Conservation (phyloP, 1,140 invertebrate genomes). For the Goniozus legneri region DNA sequence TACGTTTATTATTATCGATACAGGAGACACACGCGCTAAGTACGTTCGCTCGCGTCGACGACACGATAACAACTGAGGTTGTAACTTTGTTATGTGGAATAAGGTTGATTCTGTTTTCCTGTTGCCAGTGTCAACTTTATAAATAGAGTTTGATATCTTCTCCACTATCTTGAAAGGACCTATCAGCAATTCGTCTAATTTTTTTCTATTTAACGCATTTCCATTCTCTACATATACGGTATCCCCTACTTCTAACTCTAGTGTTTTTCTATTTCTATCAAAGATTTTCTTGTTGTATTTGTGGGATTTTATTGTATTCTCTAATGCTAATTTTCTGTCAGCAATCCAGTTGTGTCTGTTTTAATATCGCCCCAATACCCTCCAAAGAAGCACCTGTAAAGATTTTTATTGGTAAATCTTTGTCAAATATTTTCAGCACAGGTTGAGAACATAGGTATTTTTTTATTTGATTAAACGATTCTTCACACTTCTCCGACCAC, state of each 20-base stretch:
- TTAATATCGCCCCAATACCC: slow-evolving; percentile 8
- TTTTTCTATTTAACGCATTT: slow-evolving; percentile 21
- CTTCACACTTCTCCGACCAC: neutral
- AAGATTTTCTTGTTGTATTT: slow-evolving; percentile 23
- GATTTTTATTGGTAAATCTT: neutral
- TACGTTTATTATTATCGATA: too few relatives aligned
- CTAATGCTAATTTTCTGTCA: slow-evolving; percentile 17
- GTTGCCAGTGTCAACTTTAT: neutral
- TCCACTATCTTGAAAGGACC: slow-evolving; percentile 15
- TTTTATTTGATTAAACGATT: neutral
- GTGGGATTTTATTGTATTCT: slow-evolving; percentile 20
- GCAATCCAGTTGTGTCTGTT: slow-evolving; percentile 6
- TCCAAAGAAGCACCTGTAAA: slow-evolving; percentile 4
- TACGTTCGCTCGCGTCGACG: too few relatives aligned
- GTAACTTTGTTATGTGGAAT: slow-evolving; percentile 12
- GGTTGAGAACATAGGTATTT: slow-evolving; percentile 3
- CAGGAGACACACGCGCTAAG: too few relatives aligned
- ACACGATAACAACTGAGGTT: too few relatives aligned
- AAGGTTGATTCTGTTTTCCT: slow-evolving; percentile 17
- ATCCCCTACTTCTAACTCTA: slow-evolving; percentile 16
- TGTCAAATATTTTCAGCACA: neutral
- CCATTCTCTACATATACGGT: slow-evolving; percentile 24
- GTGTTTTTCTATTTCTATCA: slow-evolving; percentile 18
- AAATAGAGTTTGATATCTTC: slow-evolving; percentile 16
- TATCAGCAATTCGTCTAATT: slow-evolving; percentile 13